Base-by-base conservation (phyloP, 2,888 invertebrate genomes). In the Physocephala rufipes region DNA sequence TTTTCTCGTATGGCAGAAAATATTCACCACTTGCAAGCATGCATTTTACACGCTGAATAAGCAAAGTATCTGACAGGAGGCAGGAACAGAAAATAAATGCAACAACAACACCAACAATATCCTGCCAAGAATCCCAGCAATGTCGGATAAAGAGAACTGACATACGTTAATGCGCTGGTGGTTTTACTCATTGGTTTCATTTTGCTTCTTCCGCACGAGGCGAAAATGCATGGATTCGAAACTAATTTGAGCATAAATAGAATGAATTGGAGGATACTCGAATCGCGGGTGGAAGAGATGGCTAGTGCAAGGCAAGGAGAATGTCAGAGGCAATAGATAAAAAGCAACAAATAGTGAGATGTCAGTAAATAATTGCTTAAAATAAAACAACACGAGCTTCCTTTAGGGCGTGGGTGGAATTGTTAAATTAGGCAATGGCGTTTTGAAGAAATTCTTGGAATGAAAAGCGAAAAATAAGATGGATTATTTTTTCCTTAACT, bases 221-320 rank as follows among this genome's bases (percentile, higher is more conserved):
- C 67, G 73, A 75, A 74, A 76, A 74, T 78, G 74, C 76, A 79
- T 78, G 77, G 77, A 79, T 81, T 80, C 79, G 78, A 79, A 75
- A 81, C 70, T 72, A 73, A 74, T 73, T 73, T 73, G 71, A 59
- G 71, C 75, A 73, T 72, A 74, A 73, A 73, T 71, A 73, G 72
- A 73, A 43, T 64, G 70, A 47, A 45, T 53, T 51, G 62, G 64
- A 59, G 61, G 65, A 67, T 67, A 47, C 16, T 67, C 53, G 58
- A 36, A 59, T 28, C 7, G 51, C 24, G 55, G 67, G 51, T 58
- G 30, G 59, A 55, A 72, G 66, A 49, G 62, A 58, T 66, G 30
- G 45, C 19, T 26, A 49, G 28, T 16, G 28, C 16, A 51, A 19
- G 45, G 16, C 16, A 43, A 16, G 15, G 59, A 53, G 58, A 59